A percentile compares a stretch with the other conserved stretches of the same genome.
Conservation (phyloP, 2,113 vertebrate species). For the Campylorhamphus procurvoides region DNA sequence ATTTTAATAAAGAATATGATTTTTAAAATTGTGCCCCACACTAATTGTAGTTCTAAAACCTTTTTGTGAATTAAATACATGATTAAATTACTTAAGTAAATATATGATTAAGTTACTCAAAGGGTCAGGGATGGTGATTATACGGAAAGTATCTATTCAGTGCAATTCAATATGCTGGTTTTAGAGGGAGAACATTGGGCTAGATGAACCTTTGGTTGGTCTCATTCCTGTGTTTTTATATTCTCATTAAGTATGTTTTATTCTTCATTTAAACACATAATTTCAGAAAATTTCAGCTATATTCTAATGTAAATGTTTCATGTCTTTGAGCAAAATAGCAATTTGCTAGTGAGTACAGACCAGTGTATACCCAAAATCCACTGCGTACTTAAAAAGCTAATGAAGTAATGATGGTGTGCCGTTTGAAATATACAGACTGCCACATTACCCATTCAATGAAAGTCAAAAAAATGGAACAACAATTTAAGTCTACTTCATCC, state of each 20-base stretch:
- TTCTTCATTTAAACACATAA: not conserved
- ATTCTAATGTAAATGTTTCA: not conserved
- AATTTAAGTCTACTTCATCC: not conserved
- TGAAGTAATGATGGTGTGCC: not conserved
- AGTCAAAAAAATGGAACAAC: not conserved
- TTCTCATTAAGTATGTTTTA: not conserved
- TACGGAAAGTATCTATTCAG: not conserved
- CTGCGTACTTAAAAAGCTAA: not conserved
- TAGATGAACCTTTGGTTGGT: not conserved
- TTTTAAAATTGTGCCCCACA: not conserved
- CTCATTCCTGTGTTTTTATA: not conserved
- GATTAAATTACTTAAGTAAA: not conserved
- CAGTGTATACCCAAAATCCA: not conserved
- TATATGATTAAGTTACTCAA: not conserved
- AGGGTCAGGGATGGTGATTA: fast-evolving
- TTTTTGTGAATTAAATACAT: not conserved
- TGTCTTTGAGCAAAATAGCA: not conserved
- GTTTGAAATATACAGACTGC: not conserved
- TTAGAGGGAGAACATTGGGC: not conserved
- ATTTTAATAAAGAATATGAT: not conserved
- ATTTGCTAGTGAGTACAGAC: not conserved
- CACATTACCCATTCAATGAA: not conserved
- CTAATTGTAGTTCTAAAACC: not conserved
- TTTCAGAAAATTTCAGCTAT: not conserved
- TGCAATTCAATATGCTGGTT: not conserved